phyloP scores from a whole-genome alignment of 2,113 vertebrate species.

The Lucifuga dentata region DNA sequence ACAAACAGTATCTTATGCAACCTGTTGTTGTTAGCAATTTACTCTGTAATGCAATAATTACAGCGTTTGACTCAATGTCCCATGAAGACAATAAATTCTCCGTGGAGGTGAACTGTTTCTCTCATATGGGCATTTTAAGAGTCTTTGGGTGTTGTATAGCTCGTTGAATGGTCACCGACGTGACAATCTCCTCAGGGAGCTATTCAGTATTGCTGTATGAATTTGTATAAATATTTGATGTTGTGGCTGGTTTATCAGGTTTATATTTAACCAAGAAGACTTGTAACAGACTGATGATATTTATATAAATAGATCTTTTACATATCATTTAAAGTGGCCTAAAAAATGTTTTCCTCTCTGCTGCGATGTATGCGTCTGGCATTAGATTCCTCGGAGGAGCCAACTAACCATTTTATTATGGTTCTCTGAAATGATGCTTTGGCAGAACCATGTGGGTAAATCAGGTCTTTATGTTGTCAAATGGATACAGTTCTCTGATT shows the following conservation, averaged over 20 bases:
- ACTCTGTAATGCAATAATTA: slow-evolving; percentile 36
- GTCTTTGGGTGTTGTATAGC: not conserved
- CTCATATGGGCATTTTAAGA: slow-evolving; percentile 17
- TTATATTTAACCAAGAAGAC: slow-evolving; percentile 37
- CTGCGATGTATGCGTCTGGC: not conserved
- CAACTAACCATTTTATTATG: slow-evolving; percentile 1
- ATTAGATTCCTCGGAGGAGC: not conserved
- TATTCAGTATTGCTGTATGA: slow-evolving; percentile 31
- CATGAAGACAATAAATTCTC: slow-evolving; percentile 32
- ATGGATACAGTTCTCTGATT: slow-evolving; percentile 20
- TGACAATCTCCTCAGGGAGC: slow-evolving; percentile 33
- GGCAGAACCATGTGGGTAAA: not conserved
- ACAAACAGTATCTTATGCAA: slow-evolving; percentile 28
- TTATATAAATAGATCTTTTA: not conserved
- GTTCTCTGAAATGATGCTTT: not conserved
- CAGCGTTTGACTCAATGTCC: slow-evolving; percentile 32
- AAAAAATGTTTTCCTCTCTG: not conserved
- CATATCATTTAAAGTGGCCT: not conserved
- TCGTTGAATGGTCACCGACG: slow-evolving; percentile 37
- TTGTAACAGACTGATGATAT: not conserved
- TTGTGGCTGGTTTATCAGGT: slow-evolving; percentile 44
- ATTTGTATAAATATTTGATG: slow-evolving; percentile 58
- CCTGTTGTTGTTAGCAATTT: slow-evolving; percentile 51
- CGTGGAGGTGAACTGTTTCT: slow-evolving; percentile 39
- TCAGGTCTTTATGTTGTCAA: slow-evolving; percentile 17